These are phyloP conservation scores for Poliocrania exsul DNA, from an alignment of 2,797 vertebrate species.

Conservation along the genomic window DNA sequence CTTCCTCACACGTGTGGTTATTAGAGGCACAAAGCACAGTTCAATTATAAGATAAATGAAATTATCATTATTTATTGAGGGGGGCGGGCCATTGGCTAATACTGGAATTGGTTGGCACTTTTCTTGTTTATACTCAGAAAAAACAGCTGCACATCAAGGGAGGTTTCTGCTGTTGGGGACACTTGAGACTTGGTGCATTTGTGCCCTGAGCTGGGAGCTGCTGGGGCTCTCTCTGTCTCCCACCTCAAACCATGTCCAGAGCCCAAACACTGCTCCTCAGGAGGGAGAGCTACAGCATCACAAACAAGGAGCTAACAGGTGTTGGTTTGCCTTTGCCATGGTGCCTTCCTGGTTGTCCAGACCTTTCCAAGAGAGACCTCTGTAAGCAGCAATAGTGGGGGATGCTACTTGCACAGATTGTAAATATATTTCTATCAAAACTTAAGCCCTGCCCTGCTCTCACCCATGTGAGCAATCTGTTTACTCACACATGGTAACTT, in stretches of 20 bases:
- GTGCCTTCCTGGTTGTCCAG: neutral
- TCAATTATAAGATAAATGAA: neutral
- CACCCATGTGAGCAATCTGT: neutral
- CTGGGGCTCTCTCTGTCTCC: neutral
- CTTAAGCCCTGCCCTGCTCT: neutral
- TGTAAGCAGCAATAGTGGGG: neutral
- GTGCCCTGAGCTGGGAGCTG: neutral
- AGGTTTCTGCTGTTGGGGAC: neutral
- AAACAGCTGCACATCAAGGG: neutral
- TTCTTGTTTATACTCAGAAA: neutral
- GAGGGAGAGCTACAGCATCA: neutral
- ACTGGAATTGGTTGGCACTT: conserved; percentile 1
- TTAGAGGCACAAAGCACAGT: neutral
- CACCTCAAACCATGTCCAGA: neutral
- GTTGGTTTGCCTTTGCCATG: neutral
- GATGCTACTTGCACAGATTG: conserved; percentile 8
- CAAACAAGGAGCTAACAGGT: neutral
- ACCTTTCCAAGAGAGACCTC: neutral
- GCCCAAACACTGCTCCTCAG: neutral
- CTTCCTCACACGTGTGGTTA: neutral
- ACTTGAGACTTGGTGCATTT: neutral
- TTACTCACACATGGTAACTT: rapidly evolving
- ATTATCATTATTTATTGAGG: neutral
- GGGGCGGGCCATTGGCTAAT: neutral
- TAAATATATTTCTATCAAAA: neutral